These are phyloP conservation scores for Callimico goeldii DNA, from an alignment of 2,797 vertebrate genomes.

Conservation along the genomic window DNA sequence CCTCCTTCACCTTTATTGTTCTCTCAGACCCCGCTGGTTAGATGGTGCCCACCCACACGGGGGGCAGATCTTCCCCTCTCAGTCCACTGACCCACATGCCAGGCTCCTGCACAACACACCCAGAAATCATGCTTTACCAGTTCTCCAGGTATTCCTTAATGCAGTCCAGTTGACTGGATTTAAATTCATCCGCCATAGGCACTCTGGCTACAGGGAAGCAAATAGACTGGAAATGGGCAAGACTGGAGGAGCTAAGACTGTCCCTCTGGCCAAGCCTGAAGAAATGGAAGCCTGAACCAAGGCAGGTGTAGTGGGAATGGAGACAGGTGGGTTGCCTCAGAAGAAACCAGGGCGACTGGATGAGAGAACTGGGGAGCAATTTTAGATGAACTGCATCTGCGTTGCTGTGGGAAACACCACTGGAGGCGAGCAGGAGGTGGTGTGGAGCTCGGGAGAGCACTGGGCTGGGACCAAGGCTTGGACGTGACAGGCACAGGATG, in stretches of 20 bases:
- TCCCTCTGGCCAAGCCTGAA: neutral
- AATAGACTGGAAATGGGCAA: neutral
- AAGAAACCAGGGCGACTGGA: neutral
- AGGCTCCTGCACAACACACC: neutral
- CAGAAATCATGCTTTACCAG: neutral
- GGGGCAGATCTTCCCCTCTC: neutral
- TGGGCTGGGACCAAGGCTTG: neutral
- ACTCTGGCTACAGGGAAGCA: neutral
- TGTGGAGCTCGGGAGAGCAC: neutral
- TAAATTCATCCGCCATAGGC: neutral
- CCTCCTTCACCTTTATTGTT: neutral
- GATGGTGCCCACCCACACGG: neutral
- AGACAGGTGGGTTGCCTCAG: rapidly evolving
- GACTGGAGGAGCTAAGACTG: neutral
- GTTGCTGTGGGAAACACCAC: neutral
- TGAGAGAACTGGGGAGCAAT: neutral
- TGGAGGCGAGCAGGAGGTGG: neutral
- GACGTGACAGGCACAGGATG: neutral
- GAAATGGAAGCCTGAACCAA: neutral
- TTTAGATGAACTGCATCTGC: neutral
- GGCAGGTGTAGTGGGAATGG: neutral
- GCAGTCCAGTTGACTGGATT: neutral
- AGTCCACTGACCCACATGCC: neutral
- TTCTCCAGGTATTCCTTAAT: neutral
- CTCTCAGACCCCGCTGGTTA: neutral